Evolutionary conservation across 2,113 vertebrate species (phyloP).

Genomic region (human (Homo sapiens)): GRCh38 chr11:126584501-126585000

Average conservation of each 20-base stretch:
- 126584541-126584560: not conserved
- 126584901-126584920: too few species aligned
- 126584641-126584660: fast-evolving
- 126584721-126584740: not conserved
- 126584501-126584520: not conserved
- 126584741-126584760: not conserved
- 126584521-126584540: fast-evolving
- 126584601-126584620: not conserved
- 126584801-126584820: not conserved
- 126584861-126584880: fast-evolving
- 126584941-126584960: too few species aligned
- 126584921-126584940: too few species aligned
- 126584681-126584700: not conserved
- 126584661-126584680: fast-evolving
- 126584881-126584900: not conserved
- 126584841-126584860: too few species aligned
- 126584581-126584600: fast-evolving
- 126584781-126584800: not conserved
- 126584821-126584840: not conserved
- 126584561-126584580: not conserved
- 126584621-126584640: not conserved
- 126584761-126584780: not conserved
- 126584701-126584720: not conserved
- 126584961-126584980: too few species aligned
- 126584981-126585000: too few species aligned